Base-by-base conservation (phyloP, 1,140 invertebrate species). In the Calliphora vicina region DNA sequence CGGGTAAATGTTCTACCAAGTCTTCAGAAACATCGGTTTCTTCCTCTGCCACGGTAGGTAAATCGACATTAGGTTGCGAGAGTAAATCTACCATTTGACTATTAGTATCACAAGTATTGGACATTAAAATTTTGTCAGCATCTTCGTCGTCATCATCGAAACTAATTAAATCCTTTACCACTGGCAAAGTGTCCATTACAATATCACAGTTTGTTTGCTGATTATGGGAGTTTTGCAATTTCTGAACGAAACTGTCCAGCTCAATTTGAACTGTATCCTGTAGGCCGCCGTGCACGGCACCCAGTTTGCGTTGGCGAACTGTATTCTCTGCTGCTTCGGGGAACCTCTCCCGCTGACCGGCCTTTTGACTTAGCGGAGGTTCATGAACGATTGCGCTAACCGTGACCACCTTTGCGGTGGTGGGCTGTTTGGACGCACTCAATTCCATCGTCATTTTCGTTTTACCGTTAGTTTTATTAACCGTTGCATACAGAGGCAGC, bases 161-260 rank as follows among this genome's bases (percentile, higher is more conserved):
- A 72, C 88, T 89, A 50, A 89, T 89, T 81, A 89, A 74, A 86
- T 89, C 88, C 43, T 86, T 85, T 45, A 87, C 86, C 71, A 87
- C 86, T 71, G 86, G 86, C 81, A 87, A 87, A 15, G 86, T 85
- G 82, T 85, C 85, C 80, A 89, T 87, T 86, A 42, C 35, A 61
- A n/a, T 84, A 84, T 84, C 84, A 84, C 84, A 84, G 84, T 84
- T 83, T 25, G 25, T 57, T 43, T 25, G 20, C 29, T 78, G n/a
- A 57, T 27, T n/a, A n/a, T 27, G 50, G 9, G n/a, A n/a, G 17
- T 61, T 71, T 20, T 42, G 1, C 2, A 26, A 12, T 26, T 29
- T 61, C 26, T 81, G 80, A n/a, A 12, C 45, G 50, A 78, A 78
- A 42, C n/a, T 71, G 29, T 29, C 61, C 80, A 81, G 17, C 17